These are phyloP conservation scores for Metridium senile DNA, from an alignment of 92 coral and sea anemone genomes.

Conservation along the genomic window DNA sequence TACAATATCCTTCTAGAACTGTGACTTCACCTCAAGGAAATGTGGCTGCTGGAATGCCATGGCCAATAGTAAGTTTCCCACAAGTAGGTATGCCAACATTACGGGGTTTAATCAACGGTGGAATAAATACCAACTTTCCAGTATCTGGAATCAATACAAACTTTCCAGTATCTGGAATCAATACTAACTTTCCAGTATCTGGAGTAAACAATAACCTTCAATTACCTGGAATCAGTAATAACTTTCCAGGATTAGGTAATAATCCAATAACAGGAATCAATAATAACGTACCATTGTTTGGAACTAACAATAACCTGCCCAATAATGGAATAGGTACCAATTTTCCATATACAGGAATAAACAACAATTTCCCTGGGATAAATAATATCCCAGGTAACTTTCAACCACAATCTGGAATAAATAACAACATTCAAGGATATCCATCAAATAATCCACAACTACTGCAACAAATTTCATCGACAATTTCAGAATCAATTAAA, in stretches of 20 bases:
- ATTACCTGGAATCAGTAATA: background rate
- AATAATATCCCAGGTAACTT: background rate
- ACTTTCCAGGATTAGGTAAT: background rate
- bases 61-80: background rate
- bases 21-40: no score
- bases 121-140: background rate
- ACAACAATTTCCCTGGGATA: background rate
- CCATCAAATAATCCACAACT: background rate
- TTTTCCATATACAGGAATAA: background rate
- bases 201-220: background rate
- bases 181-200: background rate
- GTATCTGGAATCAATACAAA: background rate
- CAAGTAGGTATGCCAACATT: background rate
- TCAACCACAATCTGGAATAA: background rate
- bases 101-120: background rate
- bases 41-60: no score
- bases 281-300: background rate
- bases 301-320: background rate
- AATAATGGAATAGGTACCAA: background rate
- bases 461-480: background rate
- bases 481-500: constrained; percentile 23
- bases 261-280: background rate
- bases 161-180: background rate
- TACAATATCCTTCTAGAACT: background rate
- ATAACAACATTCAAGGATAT: background rate